Conservation (phyloP, 2,888 invertebrate species). For the Synanthedon tipuliformis region DNA sequence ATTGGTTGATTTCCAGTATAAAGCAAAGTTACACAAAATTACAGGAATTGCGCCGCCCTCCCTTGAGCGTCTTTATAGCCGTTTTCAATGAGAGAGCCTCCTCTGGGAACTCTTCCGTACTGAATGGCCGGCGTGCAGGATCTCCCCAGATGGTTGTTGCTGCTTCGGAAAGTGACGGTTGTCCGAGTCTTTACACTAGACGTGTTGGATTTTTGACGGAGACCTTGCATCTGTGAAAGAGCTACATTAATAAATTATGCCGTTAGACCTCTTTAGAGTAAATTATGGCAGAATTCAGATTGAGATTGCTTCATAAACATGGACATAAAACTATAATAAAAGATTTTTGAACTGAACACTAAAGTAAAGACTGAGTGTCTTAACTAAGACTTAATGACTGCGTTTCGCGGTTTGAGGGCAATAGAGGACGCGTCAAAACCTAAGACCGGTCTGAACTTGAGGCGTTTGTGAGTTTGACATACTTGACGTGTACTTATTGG, state of each 20-base stretch:
- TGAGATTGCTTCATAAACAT: too few relatives aligned
- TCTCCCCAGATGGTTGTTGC: conserved; percentile 31
- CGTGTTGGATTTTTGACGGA: conserved; percentile 64
- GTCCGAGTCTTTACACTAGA: conserved; percentile 54
- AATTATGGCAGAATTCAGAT: too few relatives aligned
- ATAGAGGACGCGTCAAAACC: too few relatives aligned
- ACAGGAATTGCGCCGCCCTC: conserved; percentile 32
- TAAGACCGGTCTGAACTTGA: neutral
- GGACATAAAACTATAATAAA: too few relatives aligned
- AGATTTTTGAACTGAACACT: too few relatives aligned
- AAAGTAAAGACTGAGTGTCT: too few relatives aligned
- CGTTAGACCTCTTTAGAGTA: too few relatives aligned
- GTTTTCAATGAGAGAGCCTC: conserved; percentile 25
- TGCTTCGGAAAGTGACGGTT: conserved; percentile 49
- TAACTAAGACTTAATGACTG: too few relatives aligned
- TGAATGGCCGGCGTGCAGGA: conserved; percentile 22
- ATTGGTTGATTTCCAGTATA: too few relatives aligned
- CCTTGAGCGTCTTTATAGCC: conserved; percentile 34
- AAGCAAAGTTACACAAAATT: conserved; percentile 8
- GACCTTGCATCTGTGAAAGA: conserved; percentile 52
- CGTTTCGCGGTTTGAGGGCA: too few relatives aligned
- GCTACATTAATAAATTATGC: neutral
- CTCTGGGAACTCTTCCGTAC: conserved; percentile 24
- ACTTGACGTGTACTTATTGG: too few relatives aligned
- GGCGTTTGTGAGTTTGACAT: neutral